Conservation (phyloP, 2,797 vertebrate genomes). For the Oreochromis grahami region DNA sequence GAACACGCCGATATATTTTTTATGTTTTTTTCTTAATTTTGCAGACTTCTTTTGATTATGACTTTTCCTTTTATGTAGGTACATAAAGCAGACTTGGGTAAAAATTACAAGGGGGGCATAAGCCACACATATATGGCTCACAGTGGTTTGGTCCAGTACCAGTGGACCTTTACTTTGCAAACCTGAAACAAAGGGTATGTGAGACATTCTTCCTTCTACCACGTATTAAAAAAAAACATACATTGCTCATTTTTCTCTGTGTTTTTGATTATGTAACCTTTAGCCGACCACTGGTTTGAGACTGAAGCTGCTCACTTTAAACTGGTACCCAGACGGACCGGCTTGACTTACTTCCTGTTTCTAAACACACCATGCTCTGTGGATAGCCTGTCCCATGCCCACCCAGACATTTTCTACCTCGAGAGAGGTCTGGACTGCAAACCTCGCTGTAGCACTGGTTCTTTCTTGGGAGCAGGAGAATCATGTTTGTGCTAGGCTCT, state of each 20-base stretch:
- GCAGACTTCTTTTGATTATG: neutral
- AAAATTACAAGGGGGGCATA: neutral
- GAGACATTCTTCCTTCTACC: accelerated
- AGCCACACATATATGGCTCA: neutral
- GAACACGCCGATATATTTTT: too few species aligned
- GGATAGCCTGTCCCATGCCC: neutral
- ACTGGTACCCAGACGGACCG: neutral
- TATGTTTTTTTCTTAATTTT: neutral
- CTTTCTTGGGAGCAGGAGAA: neutral
- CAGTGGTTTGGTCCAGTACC: neutral
- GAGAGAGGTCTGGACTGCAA: neutral
- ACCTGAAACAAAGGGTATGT: neutral
- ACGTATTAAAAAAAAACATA: neutral
- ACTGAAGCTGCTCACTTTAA: neutral
- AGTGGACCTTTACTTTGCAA: neutral
- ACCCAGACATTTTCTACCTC: accelerated
- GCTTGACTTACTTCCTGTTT: neutral
- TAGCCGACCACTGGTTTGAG: neutral
- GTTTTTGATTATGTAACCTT: neutral
- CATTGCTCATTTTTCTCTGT: accelerated
- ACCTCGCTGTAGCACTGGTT: neutral
- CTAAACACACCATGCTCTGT: neutral
- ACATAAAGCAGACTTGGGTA: neutral
- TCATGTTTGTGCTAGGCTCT: neutral
- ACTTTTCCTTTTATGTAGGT: neutral